phyloP scores from a whole-genome alignment of 2,888 invertebrate genomes.

The Quadroppia sp. region DNA sequence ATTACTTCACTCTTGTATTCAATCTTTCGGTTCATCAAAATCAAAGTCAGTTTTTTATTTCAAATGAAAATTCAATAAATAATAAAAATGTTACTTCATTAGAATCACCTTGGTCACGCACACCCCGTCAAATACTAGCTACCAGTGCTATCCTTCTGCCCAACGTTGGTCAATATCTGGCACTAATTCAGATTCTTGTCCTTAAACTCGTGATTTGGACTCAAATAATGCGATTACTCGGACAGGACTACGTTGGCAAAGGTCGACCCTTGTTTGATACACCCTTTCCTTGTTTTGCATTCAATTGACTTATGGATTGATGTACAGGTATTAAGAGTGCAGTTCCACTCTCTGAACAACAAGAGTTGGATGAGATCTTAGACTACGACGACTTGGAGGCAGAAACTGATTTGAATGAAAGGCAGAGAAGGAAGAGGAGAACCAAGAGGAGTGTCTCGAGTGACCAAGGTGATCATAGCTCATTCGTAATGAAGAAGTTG shows the following conservation, averaged over 20 bases:
- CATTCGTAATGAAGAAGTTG: too few relatives aligned
- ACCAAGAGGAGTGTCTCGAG: too few relatives aligned
- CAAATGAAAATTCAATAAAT: too few relatives aligned
- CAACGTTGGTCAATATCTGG: conserved; percentile 34
- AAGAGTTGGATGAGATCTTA: conserved; percentile 8
- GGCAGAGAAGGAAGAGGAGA: not conserved
- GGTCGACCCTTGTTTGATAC: not conserved
- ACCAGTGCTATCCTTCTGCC: conserved; percentile 8
- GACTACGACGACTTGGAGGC: conserved; percentile 9
- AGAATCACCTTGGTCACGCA: not conserved
- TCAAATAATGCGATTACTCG: conserved; percentile 31
- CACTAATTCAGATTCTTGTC: conserved; percentile 27
- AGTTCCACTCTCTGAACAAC: conserved; percentile 5
- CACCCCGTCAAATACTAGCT: not conserved
- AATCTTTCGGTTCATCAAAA: too few relatives aligned
- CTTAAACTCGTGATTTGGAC: conserved; percentile 29
- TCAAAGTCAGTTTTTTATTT: too few relatives aligned
- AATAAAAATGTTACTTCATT: too few relatives aligned
- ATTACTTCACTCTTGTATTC: too few relatives aligned
- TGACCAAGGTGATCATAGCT: too few relatives aligned
- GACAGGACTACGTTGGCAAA: conserved; percentile 36
- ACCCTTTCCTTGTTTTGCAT: too few relatives aligned
- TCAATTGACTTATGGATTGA: too few relatives aligned
- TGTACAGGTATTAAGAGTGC: not conserved
- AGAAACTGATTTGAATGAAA: not conserved